phyloP scores from a whole-genome alignment of 1,140 invertebrate genomes.

The Drosophila sp. region DNA sequence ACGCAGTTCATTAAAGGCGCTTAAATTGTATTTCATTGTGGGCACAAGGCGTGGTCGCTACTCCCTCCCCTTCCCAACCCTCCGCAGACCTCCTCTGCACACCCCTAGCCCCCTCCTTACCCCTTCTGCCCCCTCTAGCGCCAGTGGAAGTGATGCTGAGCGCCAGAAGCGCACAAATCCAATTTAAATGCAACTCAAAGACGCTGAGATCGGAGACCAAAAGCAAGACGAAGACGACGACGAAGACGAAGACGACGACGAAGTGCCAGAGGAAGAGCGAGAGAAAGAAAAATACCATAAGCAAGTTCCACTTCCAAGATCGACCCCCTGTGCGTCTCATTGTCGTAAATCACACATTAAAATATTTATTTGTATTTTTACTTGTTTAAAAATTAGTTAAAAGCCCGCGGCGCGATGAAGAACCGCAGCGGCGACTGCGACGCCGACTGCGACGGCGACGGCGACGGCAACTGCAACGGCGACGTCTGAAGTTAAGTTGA shows the following conservation, averaged over 20 bases:
- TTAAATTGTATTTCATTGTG: constrained; percentile 79
- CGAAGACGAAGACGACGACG: constrained; percentile 7
- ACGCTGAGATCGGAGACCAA: constrained; percentile 14
- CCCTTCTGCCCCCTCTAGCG: neutral
- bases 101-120: neutral
- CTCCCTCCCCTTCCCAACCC: no score
- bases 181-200: constrained; percentile 77
- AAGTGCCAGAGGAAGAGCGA: constrained; percentile 14
- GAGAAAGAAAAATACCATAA: constrained; percentile 7
- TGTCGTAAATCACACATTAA: constrained; percentile 85
- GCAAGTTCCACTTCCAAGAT: constrained; percentile 14
- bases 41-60: constrained; percentile 23
- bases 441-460: neutral
- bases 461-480: neutral
- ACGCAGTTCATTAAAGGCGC: constrained; percentile 76
- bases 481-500: constrained; percentile 10
- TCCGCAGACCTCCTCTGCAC: neutral
- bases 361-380: constrained; percentile 85
- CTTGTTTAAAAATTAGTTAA: constrained; percentile 84
- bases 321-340: constrained; percentile 81
- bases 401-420: constrained; percentile 59
- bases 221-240: neutral
- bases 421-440: neutral
- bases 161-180: constrained; percentile 84
- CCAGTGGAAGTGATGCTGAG: constrained; percentile 30